Evolutionary conservation across 2,888 invertebrate species (phyloP), one percentile per base, ranked within the genome.

Genomic region (Lamellibrachia satsuma): DNA sequence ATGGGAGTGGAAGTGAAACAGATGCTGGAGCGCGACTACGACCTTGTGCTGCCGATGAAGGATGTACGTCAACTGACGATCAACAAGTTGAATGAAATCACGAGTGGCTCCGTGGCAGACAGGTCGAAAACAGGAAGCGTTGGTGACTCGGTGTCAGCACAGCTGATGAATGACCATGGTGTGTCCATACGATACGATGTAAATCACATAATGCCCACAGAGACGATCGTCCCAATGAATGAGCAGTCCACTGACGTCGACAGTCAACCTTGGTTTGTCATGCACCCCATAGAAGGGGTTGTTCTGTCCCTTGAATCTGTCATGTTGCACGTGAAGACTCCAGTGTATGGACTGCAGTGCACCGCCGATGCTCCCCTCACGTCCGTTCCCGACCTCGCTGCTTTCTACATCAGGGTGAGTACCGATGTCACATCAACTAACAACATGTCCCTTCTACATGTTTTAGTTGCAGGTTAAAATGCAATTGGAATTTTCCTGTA

Each of bases 1-100:
- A 99, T 99, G 99, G 99, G 99, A 91, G 99, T 99, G 1, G 99
- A 99, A 97, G 99, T 99, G 96, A 99, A 99, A 96, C 99, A 99
- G 97, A 98, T 98, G 0, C 97, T 99, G 92, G 99, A 99, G 96
- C 97, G 99, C 93, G 98, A 98, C 95, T 99, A 98, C 97, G 99
- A 99, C 96, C 97, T 99, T 93, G 98, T 98, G 52, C 97, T 99
- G 93, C 98, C 98, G 94, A 98, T 99, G 94, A 98, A 98, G 96
- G 99, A 99, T 97, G 98, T 99, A 95, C 97, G 99, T 94, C 97
- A 95, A 92, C 95, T 96, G 22, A 96, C 96, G 9, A 92, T 96
- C 22, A 94, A 94, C 91, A 95, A 95, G 90, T 94, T 96, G 60
- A 92, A 92, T n/a, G 95, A 91, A 11, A 93, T 94, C 51, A 90